Evolutionary conservation across 2,797 vertebrate species (phyloP).

Genomic region (Apogon hyalosoma): DNA sequence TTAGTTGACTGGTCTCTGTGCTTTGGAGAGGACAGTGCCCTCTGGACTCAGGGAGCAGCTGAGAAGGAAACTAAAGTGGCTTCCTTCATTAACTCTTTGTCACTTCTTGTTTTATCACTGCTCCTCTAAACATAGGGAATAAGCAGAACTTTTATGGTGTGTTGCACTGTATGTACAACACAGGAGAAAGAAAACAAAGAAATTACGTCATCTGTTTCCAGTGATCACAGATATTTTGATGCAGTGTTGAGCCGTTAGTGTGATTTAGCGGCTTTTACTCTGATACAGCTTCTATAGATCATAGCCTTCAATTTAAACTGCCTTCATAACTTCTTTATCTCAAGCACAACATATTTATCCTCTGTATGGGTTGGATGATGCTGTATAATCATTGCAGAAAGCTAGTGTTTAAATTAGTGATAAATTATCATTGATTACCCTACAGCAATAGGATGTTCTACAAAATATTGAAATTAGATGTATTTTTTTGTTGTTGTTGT

Average conservation of each 20-base stretch:
- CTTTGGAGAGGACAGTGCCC: conserved; percentile 56
- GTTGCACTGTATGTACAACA: too few relatives aligned
- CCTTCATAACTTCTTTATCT: background rate
- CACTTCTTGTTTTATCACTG: conserved; percentile 25
- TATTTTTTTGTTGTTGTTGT: too few relatives aligned
- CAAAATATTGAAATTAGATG: too few relatives aligned
- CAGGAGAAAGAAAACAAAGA: background rate
- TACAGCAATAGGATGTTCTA: too few relatives aligned
- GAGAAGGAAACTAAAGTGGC: conserved; percentile 55
- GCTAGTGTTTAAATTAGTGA: too few relatives aligned
- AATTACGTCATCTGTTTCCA: background rate
- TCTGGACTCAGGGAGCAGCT: conserved; percentile 54
- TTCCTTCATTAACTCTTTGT: conserved; percentile 43
- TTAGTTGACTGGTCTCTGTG: conserved; percentile 54
- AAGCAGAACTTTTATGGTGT: background rate
- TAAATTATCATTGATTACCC: too few relatives aligned
- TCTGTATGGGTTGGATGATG: background rate
- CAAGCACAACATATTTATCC: background rate
- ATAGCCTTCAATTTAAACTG: background rate
- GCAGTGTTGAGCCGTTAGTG: conserved; percentile 8
- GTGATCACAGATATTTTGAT: conserved; percentile 15
- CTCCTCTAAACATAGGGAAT: background rate
- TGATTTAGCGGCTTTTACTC: conserved; percentile 1
- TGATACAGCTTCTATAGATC: background rate
- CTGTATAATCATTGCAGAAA: background rate